Percentiles rank a stretch among this genome's conserved stretches.
Evolutionary conservation across 2,113 vertebrate species (phyloP).

Genomic region (Scopus umbretta): DNA sequence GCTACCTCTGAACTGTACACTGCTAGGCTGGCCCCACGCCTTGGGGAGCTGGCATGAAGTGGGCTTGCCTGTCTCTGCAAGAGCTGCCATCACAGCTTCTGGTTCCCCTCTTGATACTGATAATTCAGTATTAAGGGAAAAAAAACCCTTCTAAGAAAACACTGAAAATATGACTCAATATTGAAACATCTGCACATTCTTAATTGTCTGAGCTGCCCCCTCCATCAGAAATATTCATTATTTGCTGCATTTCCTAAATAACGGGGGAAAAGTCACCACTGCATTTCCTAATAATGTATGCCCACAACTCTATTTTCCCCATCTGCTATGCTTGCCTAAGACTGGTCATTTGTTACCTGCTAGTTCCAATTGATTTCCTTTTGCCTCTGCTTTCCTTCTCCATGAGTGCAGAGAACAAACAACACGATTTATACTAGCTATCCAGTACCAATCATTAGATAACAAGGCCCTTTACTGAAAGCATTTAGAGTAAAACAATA

Average conservation of each 20-base stretch:
- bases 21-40: neutral
- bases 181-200: neutral
- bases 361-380: conserved; percentile 83
- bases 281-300: conserved; percentile 60
- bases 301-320: conserved; percentile 66
- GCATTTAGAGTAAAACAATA: conserved; percentile 79
- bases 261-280: neutral
- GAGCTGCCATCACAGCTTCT: neutral
- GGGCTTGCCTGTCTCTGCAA: neutral
- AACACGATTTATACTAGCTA: conserved; percentile 77
- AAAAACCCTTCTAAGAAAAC: neutral
- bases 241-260: conserved; percentile 43
- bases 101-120: neutral
- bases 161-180: neutral
- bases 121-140: neutral
- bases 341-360: conserved; percentile 80
- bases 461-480: conserved; percentile 79
- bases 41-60: neutral
- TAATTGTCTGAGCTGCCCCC: neutral
- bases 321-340: conserved; percentile 72
- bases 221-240: conserved; percentile 9
- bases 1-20: neutral
- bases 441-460: conserved; percentile 81
- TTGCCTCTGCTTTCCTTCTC: conserved; percentile 68
- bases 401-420: conserved; percentile 69